These are phyloP conservation scores for Drosophila tanythrix DNA, from an alignment of 2,888 invertebrate genomes.

Conservation along the genomic window DNA sequence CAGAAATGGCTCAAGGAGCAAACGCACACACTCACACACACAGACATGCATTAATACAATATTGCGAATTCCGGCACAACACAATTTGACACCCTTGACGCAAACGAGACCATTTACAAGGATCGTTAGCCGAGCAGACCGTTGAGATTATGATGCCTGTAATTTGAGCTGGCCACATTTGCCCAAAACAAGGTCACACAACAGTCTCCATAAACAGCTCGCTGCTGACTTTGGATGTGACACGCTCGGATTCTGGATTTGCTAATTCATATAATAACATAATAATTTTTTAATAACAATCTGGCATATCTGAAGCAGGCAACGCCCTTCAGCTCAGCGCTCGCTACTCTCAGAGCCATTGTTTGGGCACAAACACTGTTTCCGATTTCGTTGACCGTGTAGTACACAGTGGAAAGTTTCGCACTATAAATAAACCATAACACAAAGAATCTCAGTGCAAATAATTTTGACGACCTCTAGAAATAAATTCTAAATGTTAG, in stretches of 20 bases:
- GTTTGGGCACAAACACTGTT: constrained; percentile 73
- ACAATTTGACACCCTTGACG: constrained; percentile 65
- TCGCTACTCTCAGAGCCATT: constrained; percentile 55
- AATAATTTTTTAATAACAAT: constrained; percentile 66
- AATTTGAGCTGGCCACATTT: constrained; percentile 65
- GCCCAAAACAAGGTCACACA: constrained; percentile 44
- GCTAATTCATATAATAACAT: constrained; percentile 61
- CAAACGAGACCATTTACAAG: constrained; percentile 43
- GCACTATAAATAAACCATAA: not conserved
- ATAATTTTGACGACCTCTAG: too few relatives aligned
- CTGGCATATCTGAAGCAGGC: constrained; percentile 32
- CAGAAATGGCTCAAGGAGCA: constrained; percentile 39
- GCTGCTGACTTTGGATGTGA: constrained; percentile 61
- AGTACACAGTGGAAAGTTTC: not conserved
- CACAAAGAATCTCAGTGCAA: too few relatives aligned
- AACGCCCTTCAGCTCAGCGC: constrained; percentile 44
- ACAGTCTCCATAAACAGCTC: not conserved
- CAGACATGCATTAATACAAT: constrained; percentile 62
- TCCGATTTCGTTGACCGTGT: constrained; percentile 58
- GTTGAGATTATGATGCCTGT: constrained; percentile 51
- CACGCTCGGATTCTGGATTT: constrained; percentile 36
- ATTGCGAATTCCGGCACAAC: constrained; percentile 69
- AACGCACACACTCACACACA: constrained; percentile 11
- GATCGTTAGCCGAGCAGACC: constrained; percentile 50
- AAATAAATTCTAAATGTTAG: too few relatives aligned